Percentiles rank a stretch among this genome's conserved stretches.
These are phyloP conservation scores for Apostichopus leukothele DNA, from an alignment of 53 echinoderm and acorn worm species.

Conservation along the genomic window DNA sequence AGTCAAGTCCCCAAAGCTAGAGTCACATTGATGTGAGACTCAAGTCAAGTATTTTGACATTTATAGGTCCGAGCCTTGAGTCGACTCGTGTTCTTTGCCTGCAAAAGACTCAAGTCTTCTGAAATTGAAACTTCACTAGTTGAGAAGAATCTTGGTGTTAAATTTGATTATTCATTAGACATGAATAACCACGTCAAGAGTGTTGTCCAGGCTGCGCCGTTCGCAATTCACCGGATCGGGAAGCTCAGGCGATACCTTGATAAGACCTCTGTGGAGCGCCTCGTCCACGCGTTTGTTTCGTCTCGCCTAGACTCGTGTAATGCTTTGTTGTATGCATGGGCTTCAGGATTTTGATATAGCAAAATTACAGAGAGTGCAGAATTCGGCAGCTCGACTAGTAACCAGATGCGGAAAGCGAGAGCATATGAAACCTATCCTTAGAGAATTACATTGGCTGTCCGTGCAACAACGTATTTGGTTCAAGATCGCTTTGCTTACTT, in stretches of 20 bases:
- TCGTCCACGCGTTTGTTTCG: constrained; percentile 52
- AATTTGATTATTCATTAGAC: not conserved
- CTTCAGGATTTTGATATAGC: constrained; percentile 16
- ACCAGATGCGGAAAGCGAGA: constrained; percentile 5
- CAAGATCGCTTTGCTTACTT: constrained; percentile 51
- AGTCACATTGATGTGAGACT: no score
- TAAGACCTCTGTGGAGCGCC: not conserved
- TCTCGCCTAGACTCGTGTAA: constrained; percentile 46
- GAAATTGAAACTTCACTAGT: constrained; percentile 33
- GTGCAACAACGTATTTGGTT: constrained; percentile 1
- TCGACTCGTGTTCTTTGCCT: no score
- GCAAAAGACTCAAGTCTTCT: not conserved
- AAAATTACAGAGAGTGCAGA: constrained; percentile 55
- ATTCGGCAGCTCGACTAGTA: constrained; percentile 52
- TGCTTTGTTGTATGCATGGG: constrained; percentile 33
- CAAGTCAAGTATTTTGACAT: no score
- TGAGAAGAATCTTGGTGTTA: constrained; percentile 26
- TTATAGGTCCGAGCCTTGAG: no score
- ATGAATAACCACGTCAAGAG: constrained; percentile 15
- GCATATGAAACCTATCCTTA: constrained; percentile 39
- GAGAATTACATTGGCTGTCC: constrained; percentile 48
- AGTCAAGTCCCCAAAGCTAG: no score
- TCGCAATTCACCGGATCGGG: not conserved
- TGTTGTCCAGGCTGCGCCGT: not conserved
- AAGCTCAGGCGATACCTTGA: constrained; percentile 17